These are phyloP conservation scores for Leuciscus waleckii DNA, from an alignment of 2,797 vertebrate genomes.

Conservation along the genomic window DNA sequence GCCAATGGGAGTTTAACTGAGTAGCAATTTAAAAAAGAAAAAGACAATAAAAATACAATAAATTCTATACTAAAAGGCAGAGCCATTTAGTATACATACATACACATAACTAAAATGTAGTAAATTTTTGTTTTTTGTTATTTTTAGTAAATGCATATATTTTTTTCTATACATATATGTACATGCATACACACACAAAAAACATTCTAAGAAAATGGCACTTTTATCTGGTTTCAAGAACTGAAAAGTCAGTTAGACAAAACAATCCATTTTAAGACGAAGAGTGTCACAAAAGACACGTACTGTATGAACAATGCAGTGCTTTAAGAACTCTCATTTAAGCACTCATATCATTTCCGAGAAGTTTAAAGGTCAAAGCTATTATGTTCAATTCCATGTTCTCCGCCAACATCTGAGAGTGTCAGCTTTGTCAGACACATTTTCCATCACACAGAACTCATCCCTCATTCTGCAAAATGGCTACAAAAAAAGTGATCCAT, in stretches of 20 bases:
- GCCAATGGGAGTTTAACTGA: neutral
- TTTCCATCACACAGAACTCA: slow-evolving; percentile 2
- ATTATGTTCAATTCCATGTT: slow-evolving; percentile 39
- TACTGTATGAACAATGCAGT: slow-evolving; percentile 19
- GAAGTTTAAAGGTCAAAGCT: slow-evolving; percentile 33
- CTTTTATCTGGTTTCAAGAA: slow-evolving; percentile 55
- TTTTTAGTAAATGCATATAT: no score
- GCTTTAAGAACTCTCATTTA: slow-evolving; percentile 18
- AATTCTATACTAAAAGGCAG: neutral
- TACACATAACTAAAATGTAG: neutral
- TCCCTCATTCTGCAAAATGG: slow-evolving; percentile 4
- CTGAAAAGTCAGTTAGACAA: slow-evolving; percentile 33
- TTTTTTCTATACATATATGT: no score
- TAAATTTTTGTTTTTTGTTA: no score
- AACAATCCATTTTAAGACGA: slow-evolving; percentile 23
- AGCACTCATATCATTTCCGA: slow-evolving; percentile 23
- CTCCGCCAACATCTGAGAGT: slow-evolving; percentile 9
- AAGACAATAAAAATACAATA: neutral
- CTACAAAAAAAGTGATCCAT: neutral
- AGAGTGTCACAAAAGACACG: slow-evolving; percentile 26
- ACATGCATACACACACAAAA: no score
- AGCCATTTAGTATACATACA: neutral
- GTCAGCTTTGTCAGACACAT: slow-evolving; percentile 9
- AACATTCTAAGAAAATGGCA: neutral
- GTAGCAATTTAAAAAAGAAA: neutral